Base-by-base conservation (phyloP, 2,888 invertebrate genomes). In the Drosophila silvestris region DNA sequence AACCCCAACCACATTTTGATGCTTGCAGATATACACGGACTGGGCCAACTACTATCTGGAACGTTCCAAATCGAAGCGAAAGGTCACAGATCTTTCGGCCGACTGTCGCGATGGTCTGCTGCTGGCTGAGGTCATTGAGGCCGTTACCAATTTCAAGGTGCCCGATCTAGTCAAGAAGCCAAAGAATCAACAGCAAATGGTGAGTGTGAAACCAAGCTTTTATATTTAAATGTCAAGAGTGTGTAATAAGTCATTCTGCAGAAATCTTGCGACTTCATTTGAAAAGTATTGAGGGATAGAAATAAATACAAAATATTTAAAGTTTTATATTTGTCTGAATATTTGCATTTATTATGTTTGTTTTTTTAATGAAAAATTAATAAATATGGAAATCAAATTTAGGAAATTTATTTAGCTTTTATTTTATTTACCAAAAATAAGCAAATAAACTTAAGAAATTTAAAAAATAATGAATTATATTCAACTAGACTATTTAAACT, bases 41-140 rank as follows among this genome's bases (percentile, higher is more conserved):
- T 99, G 99, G 99, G 99, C 98, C 58, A 99, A 99, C 94, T 98
- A 99, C 93, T 99, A 99, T 94, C 94, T 99, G 94, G 98, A 99
- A 93, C 97, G 98, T 91, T 97, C 97, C 69, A 95, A 97, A 81
- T 97, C 97, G 83, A 97, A 97, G 87, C 95, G 97, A 71, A 96
- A 97, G 90, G 98, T 98, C 79, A 95, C 95, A 39, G 97, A 97
- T 92, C 95, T 99, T 77, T 98, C 98, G 78, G 95, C 96, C 65
- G 99, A 99, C 94, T 97, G 99, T 93, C 96, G 97, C 44, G 98
- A 99, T 95, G 98, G 98, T 2, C 95, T 98, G 51, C 95, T 99
- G 56, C 95, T 99, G 76, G 97, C 98, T 5, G 98, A 99, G 93
- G 97, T 99, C 93, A 96, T 99, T 90, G 98, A 98, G 93, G 98